Conservation (phyloP, 2,797 vertebrate species). For the Rhinophrynus dorsalis region DNA sequence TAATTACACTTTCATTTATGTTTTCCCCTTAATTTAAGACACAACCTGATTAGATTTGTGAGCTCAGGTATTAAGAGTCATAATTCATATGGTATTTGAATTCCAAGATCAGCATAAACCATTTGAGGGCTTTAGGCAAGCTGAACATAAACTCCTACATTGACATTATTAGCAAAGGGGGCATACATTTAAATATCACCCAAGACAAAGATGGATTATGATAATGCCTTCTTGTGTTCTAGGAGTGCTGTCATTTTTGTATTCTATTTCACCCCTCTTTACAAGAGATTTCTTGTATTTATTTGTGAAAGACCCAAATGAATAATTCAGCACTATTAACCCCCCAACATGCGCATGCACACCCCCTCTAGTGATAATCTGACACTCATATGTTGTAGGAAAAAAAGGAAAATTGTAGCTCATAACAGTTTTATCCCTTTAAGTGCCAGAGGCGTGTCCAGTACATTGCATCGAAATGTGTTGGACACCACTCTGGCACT, state of each 20-base stretch:
- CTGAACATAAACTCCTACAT: conserved; percentile 30
- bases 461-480: too few species aligned
- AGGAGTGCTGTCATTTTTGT: not conserved
- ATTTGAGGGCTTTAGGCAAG: conserved; percentile 7
- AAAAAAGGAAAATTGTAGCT: too few species aligned
- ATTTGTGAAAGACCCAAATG: not conserved
- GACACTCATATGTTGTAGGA: too few species aligned
- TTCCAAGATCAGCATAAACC: conserved; percentile 36
- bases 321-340: conserved; percentile 40
- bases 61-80: conserved; percentile 27
- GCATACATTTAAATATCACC: conserved; percentile 38
- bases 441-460: too few species aligned
- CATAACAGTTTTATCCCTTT: too few species aligned
- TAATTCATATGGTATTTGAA: conserved; percentile 26
- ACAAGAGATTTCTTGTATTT: conserved; percentile 7
- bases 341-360: too few species aligned
- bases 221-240: conserved; percentile 17
- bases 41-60: not conserved
- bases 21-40: conserved; percentile 6
- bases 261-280: not conserved
- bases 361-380: too few species aligned
- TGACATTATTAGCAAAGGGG: conserved; percentile 43
- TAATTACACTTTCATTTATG: too few species aligned
- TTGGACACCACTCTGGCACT: too few species aligned
- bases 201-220: conserved; percentile 44